A percentile compares a stretch with the other conserved stretches of the same genome.
These are phyloP conservation scores for Empis stercorea DNA, from an alignment of 2,888 invertebrate genomes.

Conservation along the genomic window DNA sequence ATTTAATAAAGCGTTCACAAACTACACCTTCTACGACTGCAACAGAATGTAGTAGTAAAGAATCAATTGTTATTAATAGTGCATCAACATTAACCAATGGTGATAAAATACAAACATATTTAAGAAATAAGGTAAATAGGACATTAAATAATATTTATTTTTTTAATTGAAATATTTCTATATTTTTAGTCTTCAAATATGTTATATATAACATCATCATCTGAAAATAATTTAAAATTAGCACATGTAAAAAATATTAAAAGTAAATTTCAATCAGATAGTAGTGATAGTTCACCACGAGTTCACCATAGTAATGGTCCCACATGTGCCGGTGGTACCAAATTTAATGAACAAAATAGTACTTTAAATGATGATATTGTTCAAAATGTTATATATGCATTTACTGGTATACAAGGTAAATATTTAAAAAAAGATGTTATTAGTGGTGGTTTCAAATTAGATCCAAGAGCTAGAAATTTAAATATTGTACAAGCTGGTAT, in stretches of 20 bases:
- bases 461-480: conserved; percentile 39
- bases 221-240: conserved; percentile 13
- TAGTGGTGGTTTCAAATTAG: conserved; percentile 47
- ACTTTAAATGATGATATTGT: conserved; percentile 39
- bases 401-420: conserved; percentile 79
- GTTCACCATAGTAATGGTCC: conserved; percentile 2
- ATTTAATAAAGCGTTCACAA: conserved; percentile 14
- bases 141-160: too few relatives aligned
- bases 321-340: conserved; percentile 14
- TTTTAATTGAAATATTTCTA: not conserved
- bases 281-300: conserved; percentile 12
- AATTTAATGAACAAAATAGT: conserved; percentile 12
- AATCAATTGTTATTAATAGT: too few relatives aligned
- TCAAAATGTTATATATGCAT: conserved; percentile 69
- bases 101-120: not conserved
- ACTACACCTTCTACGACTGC: not conserved
- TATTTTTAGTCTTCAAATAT: not conserved
- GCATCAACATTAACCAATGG: conserved; percentile 2
- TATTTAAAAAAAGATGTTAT: conserved; percentile 53
- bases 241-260: conserved; percentile 6
- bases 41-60: too few relatives aligned
- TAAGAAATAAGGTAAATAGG: conserved; percentile 6
- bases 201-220: conserved; percentile 5
- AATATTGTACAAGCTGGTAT: conserved; percentile 47
- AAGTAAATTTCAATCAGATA: conserved; percentile 11